Evolutionary conservation across 2,888 invertebrate genomes (phyloP).

Genomic region (Saturnia japonica): DNA sequence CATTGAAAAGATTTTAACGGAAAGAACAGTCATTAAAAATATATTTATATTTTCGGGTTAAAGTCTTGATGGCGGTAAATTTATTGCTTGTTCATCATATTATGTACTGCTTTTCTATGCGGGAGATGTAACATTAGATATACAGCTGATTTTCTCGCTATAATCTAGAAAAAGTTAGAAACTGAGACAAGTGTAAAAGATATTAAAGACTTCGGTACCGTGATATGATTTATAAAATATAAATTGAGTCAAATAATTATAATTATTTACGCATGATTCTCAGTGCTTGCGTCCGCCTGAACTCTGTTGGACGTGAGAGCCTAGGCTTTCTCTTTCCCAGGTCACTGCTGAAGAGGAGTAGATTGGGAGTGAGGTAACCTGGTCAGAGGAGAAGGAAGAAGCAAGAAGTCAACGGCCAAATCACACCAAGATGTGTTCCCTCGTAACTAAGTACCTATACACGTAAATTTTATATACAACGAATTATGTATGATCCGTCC

Average conservation of each 20-base stretch:
- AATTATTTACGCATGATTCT: background rate
- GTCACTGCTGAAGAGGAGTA: conserved; percentile 77
- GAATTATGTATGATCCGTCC: conserved; percentile 80
- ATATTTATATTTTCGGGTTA: too few species aligned
- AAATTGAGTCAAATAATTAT: background rate
- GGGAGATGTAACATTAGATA: background rate
- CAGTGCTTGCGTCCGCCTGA: background rate
- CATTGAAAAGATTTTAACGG: background rate
- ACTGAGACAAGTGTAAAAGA: background rate
- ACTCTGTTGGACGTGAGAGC: conserved; percentile 72
- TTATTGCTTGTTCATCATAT: too few species aligned
- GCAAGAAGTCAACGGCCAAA: conserved; percentile 33
- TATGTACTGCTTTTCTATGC: background rate
- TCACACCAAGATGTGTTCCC: conserved; percentile 69
- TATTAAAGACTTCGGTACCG: background rate
- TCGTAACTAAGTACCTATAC: conserved; percentile 63
- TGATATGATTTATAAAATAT: background rate
- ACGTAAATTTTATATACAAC: conserved; percentile 58
- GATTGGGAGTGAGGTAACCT: conserved; percentile 77
- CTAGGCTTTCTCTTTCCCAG: conserved; percentile 69
- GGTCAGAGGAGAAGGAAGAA: conserved; percentile 44
- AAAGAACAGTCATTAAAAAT: too few species aligned
- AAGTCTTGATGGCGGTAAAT: too few species aligned
- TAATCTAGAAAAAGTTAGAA: background rate
- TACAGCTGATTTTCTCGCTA: background rate